These are phyloP conservation scores for Drosophila meridiana DNA, from an alignment of 2,888 invertebrate species.

Conservation along the genomic window DNA sequence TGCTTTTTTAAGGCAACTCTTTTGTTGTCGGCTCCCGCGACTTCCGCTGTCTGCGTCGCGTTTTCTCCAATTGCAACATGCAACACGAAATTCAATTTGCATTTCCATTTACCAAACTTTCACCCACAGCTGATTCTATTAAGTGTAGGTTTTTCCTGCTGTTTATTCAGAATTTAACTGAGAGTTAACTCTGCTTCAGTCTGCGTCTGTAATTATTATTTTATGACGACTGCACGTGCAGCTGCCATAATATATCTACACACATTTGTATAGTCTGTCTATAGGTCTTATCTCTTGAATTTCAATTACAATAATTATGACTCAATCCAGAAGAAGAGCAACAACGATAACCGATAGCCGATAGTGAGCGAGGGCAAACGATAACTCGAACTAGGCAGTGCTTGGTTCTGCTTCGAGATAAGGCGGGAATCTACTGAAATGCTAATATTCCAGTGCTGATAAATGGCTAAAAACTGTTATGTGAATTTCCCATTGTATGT, in stretches of 20 bases:
- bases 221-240: constrained; percentile 26
- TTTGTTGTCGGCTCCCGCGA: constrained; percentile 30
- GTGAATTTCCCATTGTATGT: neutral
- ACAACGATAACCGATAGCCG: constrained; percentile 8
- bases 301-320: constrained; percentile 24
- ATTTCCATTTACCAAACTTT: constrained; percentile 41
- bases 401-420: neutral
- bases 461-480: neutral
- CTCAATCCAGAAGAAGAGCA: neutral
- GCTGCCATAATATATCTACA: constrained; percentile 11
- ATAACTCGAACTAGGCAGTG: neutral
- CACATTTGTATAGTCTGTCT: neutral
- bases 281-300: constrained; percentile 17
- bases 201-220: neutral
- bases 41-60: constrained; percentile 45
- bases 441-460: neutral
- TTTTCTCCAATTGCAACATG: constrained; percentile 54
- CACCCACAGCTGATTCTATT: constrained; percentile 28
- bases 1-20: constrained; percentile 43
- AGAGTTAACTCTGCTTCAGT: neutral
- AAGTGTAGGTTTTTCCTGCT: neutral
- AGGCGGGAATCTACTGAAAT: neutral
- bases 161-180: neutral
- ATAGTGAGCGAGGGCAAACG: neutral
- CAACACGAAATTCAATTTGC: constrained; percentile 39